Evolutionary conservation across 1,140 invertebrate species (phyloP).

Genomic region (Bombus sylvicola): DNA sequence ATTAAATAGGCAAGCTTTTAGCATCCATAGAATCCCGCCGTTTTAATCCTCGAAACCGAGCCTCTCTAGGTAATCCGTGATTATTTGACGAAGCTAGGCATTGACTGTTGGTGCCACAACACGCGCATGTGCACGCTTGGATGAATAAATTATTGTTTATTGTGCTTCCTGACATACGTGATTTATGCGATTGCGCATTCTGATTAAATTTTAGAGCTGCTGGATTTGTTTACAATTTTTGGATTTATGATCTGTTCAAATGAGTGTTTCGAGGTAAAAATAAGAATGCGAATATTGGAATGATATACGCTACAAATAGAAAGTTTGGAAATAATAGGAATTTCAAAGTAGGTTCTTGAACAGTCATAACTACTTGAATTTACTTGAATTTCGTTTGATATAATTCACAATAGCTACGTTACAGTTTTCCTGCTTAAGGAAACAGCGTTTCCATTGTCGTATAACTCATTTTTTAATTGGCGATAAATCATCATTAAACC

Average conservation of each 20-base stretch:
- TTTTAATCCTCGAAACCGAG: conserved; percentile 35
- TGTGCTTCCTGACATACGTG: not conserved
- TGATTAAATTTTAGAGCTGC: not conserved
- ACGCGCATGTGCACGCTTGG: not conserved
- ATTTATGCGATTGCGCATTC: not conserved
- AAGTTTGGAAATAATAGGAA: too few species aligned
- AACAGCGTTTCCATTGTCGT: too few species aligned
- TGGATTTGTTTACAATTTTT: not conserved
- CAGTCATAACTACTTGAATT: too few species aligned
- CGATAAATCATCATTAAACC: not conserved
- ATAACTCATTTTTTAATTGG: not conserved
- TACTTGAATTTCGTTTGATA: too few species aligned
- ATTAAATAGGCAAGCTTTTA: conserved; percentile 65
- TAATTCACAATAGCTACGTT: too few species aligned
- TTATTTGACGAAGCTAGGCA: conserved; percentile 21
- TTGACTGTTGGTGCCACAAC: not conserved
- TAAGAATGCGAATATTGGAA: too few species aligned
- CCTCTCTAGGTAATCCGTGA: conserved; percentile 27
- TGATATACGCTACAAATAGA: too few species aligned
- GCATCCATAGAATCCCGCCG: conserved; percentile 38
- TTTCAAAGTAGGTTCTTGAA: too few species aligned
- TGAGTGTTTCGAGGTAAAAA: too few species aligned
- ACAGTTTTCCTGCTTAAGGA: too few species aligned
- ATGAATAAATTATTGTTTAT: not conserved
- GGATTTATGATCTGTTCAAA: too few species aligned